Evolutionary conservation across 1,140 invertebrate species (phyloP), one percentile per base, ranked within the genome.

Genomic region (Drosophila kohkoa): DNA sequence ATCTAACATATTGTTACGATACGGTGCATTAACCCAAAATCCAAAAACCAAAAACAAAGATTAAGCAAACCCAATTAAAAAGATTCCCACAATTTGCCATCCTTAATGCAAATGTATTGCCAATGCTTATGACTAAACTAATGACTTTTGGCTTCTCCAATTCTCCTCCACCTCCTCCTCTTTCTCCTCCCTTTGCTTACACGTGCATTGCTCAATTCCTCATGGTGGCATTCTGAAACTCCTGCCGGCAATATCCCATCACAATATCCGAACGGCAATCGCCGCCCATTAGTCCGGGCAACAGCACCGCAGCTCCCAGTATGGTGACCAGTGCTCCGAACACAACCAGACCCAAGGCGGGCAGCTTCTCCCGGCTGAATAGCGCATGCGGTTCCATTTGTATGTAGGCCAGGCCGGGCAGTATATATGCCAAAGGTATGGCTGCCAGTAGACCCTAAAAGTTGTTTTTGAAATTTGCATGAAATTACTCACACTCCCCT

Each of bases 351-450:
- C 95, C 94, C 15, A 97, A 86, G 1, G 96, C 96, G 1, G 96
- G 95, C 5, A 97, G 90, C 92, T 98, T 97, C 75, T 94, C 93
- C 2, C 93, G 86, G n/a, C 95, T 96, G 16, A 96, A 92, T 0
- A 96, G 73, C 43, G 94, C 93, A 20, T 96, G 96, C 66, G 96
- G 95, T 77, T 96, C 95, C 73, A 98, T 94, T 88, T 95, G 95
- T 67, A 98, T 94, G 81, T 97, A 97, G 85, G 96, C 96, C 6
- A 97, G 88, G 0, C 96, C 96, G 7, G 97, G 97, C 43, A 98
- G 93, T 67, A 98, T 95, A 92, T 96, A 98, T 13, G 97, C 97
- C 68, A 98, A 91, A 5, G 97, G 97, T 63, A 97, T 96, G 7
- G 97, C 97, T 5, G 96, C 96, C 28, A 98, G 77, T 7, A 98